phyloP scores from a whole-genome alignment of 2,797 vertebrate genomes.

The Peromyscus eremicus region DNA sequence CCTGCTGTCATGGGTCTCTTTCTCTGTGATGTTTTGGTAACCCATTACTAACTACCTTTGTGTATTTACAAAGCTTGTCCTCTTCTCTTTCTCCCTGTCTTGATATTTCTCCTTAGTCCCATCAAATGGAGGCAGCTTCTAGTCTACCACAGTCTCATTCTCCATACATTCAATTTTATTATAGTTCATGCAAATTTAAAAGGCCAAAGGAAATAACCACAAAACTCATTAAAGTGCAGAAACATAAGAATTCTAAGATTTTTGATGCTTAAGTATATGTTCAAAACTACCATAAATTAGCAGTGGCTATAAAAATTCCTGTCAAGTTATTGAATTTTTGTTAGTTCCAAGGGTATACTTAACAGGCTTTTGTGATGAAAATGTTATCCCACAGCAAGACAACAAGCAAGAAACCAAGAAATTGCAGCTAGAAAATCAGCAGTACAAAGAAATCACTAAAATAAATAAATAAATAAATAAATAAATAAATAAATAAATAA shows the following conservation, averaged over 20 bases:
- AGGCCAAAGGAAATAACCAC: background rate
- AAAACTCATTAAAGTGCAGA: background rate
- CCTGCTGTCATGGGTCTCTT: background rate
- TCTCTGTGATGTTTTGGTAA: background rate
- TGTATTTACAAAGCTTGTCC: background rate
- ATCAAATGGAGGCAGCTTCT: background rate
- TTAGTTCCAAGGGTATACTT: background rate
- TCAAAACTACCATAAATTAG: background rate
- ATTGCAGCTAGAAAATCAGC: background rate
- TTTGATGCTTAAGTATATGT: background rate
- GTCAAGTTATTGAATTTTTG: background rate
- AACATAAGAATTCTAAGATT: background rate
- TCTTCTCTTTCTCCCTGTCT: too few species aligned
- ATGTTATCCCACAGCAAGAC: background rate
- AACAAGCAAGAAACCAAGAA: background rate
- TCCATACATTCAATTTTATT: background rate
- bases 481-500: too few species aligned
- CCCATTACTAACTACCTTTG: too few species aligned
- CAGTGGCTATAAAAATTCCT: background rate
- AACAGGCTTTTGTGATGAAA: background rate
- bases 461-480: too few species aligned
- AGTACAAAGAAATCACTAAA: background rate
- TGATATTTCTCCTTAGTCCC: background rate
- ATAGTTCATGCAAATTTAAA: background rate
- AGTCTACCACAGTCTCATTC: background rate